phyloP scores from a whole-genome alignment of 2,113 vertebrate species.

The Regulus satrapa region DNA sequence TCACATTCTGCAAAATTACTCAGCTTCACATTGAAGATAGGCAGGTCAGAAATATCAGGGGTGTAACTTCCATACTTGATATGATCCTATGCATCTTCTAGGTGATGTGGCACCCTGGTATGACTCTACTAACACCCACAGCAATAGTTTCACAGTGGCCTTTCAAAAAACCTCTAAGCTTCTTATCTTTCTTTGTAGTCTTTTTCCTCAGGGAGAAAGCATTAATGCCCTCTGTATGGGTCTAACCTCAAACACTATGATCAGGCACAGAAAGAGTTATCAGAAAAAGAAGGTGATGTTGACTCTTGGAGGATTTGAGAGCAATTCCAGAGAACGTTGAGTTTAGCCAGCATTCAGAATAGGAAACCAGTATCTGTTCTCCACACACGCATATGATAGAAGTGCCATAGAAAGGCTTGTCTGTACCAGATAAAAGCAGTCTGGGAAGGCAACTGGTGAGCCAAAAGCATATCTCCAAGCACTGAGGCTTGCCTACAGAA shows the following conservation, averaged over 20 bases:
- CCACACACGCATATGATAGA: neutral
- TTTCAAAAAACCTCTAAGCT: neutral
- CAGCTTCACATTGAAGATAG: neutral
- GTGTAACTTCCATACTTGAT: neutral
- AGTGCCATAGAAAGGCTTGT: neutral
- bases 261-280: neutral
- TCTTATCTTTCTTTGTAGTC: neutral
- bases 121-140: neutral
- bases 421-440: neutral
- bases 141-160: neutral
- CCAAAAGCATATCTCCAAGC: neutral
- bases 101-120: neutral
- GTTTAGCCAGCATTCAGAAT: neutral
- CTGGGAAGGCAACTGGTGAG: neutral
- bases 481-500: neutral
- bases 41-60: neutral
- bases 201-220: neutral
- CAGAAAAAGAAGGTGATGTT: neutral
- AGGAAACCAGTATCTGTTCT: neutral
- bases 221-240: neutral
- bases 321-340: neutral
- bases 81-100: neutral
- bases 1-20: neutral
- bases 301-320: neutral
- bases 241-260: neutral